Evolutionary conservation across 2,888 invertebrate genomes (phyloP).

Genomic region (Scotopteryx bipunctaria): DNA sequence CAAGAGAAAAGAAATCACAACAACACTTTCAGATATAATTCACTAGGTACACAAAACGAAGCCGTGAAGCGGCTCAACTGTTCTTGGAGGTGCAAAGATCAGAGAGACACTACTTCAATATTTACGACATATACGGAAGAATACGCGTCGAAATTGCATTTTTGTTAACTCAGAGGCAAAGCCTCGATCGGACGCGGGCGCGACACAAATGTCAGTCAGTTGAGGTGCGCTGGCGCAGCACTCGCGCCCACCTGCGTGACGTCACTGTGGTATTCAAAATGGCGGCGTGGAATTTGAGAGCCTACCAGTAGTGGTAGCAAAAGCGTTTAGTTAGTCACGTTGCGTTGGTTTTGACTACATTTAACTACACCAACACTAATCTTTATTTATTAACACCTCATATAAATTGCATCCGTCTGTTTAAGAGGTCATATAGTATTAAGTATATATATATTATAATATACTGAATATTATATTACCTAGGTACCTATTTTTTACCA

Average conservation of each 20-base stretch:
- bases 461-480: no score
- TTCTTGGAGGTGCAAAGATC: constrained; percentile 73
- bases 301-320: constrained; percentile 66
- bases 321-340: constrained; percentile 40
- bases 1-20: constrained; percentile 75
- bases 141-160: constrained; percentile 74
- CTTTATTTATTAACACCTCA: constrained; percentile 17
- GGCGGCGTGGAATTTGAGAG: constrained; percentile 80
- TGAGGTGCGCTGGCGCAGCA: constrained; percentile 68
- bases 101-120: constrained; percentile 70
- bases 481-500: no score
- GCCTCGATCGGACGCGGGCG: constrained; percentile 74
- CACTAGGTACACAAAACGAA: constrained; percentile 64
- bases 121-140: constrained; percentile 65
- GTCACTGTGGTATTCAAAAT: constrained; percentile 81
- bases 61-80: constrained; percentile 64
- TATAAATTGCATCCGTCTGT: no score
- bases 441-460: no score
- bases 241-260: constrained; percentile 78
- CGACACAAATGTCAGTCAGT: constrained; percentile 72
- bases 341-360: constrained; percentile 35
- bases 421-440: no score
- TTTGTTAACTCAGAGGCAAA: constrained; percentile 67
- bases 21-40: constrained; percentile 70
- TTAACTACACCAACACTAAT: constrained; percentile 31